These are phyloP conservation scores for Gymnosoma rotundatum DNA, from an alignment of 2,888 invertebrate species.

Conservation along the genomic window DNA sequence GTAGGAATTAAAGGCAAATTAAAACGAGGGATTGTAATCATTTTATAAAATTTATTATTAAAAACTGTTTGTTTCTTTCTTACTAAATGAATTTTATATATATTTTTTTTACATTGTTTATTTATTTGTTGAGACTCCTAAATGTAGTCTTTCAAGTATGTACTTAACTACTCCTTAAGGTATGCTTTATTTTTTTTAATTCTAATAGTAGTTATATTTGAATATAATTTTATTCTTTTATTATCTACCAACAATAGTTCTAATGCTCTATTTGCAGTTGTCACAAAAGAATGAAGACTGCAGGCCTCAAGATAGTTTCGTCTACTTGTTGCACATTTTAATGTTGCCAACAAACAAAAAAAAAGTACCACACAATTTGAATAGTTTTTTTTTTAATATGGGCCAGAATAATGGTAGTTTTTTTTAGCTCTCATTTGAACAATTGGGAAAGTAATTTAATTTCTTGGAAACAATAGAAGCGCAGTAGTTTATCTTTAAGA, in stretches of 20 bases:
- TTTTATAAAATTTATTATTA: background rate
- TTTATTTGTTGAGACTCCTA: background rate
- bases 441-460: constrained; percentile 18
- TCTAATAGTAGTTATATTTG: background rate
- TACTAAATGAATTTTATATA: background rate
- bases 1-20: background rate
- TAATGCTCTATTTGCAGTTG: background rate
- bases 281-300: background rate
- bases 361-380: background rate
- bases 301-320: constrained; percentile 3
- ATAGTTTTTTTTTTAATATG: constrained; percentile 23
- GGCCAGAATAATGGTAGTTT: background rate
- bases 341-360: background rate
- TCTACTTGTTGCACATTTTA: constrained; percentile 49
- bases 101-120: no score
- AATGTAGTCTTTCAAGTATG: background rate
- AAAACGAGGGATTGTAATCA: background rate
- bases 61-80: background rate
- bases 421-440: background rate
- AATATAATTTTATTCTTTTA: constrained; percentile 18
- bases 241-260: constrained; percentile 37
- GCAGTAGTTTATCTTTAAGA: no score
- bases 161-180: background rate
- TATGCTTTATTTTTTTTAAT: constrained; percentile 18
- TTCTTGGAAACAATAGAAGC: no score